These are phyloP conservation scores for Microplitis manilae DNA, from an alignment of 2,888 invertebrate genomes.

Conservation along the genomic window DNA sequence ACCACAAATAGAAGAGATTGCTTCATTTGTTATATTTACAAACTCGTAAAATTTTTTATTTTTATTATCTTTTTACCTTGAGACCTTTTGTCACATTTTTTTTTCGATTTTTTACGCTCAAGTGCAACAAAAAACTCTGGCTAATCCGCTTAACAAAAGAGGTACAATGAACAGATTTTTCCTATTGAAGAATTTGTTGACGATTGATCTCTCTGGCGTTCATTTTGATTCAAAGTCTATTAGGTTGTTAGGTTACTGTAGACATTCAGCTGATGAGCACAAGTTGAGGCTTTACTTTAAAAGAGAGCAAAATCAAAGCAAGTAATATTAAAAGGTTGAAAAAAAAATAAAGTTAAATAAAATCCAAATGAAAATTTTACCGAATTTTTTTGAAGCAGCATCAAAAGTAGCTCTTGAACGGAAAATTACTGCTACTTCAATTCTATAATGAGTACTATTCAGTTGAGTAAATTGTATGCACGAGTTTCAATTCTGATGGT, in stretches of 20 bases:
- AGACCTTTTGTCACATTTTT: neutral
- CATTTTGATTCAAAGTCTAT: neutral
- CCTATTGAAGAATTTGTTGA: neutral
- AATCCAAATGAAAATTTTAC: neutral
- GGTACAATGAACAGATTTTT: neutral
- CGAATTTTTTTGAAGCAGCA: slow-evolving; percentile 2
- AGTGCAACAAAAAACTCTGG: neutral
- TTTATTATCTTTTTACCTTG: neutral
- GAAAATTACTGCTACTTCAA: neutral
- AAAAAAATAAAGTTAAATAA: neutral
- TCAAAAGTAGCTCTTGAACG: neutral
- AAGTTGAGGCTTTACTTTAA: neutral
- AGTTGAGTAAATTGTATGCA: neutral
- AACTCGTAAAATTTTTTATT: neutral
- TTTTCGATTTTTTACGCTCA: neutral
- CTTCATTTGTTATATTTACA: neutral
- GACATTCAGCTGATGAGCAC: neutral
- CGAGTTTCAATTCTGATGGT: neutral
- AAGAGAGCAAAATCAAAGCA: neutral
- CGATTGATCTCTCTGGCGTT: neutral
- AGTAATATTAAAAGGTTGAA: slow-evolving; percentile 2
- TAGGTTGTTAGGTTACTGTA: neutral
- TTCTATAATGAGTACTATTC: slow-evolving; percentile 11
- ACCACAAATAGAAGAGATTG: neutral
- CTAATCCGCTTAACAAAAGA: neutral